Evolutionary conservation across 2,888 invertebrate genomes (phyloP).

Genomic region (Hydriomena furcata): DNA sequence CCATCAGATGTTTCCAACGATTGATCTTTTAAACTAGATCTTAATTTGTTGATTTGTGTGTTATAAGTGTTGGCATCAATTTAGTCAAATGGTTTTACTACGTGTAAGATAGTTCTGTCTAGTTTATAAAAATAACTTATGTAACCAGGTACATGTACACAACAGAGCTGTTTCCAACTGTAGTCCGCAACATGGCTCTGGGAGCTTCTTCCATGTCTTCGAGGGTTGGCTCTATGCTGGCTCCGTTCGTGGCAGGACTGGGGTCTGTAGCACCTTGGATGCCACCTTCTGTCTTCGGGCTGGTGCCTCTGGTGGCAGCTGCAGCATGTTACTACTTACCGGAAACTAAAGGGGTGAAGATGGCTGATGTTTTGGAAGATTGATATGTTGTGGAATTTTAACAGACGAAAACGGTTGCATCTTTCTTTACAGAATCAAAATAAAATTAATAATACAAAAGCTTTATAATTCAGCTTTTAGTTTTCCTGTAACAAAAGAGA

Average conservation of each 20-base stretch:
- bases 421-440: background rate
- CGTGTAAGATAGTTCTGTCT: no score
- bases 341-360: slow-evolving; percentile 83
- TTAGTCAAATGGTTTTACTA: no score
- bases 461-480: background rate
- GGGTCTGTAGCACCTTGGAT: slow-evolving; percentile 9
- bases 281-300: slow-evolving; percentile 26
- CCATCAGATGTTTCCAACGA: no score
- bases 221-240: slow-evolving; percentile 88
- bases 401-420: no score
- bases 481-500: background rate
- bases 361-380: slow-evolving; percentile 19
- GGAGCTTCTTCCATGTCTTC: slow-evolving; percentile 90
- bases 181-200: slow-evolving; percentile 81
- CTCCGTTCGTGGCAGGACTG: slow-evolving; percentile 85
- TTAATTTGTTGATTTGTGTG: no score
- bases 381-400: background rate
- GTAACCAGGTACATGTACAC: slow-evolving; percentile 67
- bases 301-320: slow-evolving; percentile 82
- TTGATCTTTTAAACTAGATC: no score
- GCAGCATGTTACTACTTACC: slow-evolving; percentile 84
- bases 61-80: no score
- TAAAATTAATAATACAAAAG: background rate
- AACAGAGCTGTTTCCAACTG: slow-evolving; percentile 85
- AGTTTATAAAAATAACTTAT: no score